These are phyloP conservation scores for Dendroctonus ponderosae DNA, from an alignment of 1,140 invertebrate species.

Conservation along the genomic window DNA sequence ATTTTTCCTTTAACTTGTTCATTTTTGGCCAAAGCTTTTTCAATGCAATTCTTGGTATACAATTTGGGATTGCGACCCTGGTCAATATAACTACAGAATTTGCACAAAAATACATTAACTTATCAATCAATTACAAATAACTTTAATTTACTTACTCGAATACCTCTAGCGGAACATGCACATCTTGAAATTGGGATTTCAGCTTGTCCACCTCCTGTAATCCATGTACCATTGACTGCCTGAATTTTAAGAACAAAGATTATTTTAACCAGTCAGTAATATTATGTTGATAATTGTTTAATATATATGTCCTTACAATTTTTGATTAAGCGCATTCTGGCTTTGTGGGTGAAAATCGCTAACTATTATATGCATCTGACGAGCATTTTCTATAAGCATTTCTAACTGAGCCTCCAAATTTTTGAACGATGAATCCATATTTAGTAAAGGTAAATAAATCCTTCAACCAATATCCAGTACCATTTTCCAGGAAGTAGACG, in stretches of 20 bases:
- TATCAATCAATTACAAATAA: too few species aligned
- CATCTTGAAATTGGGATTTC: slow-evolving; percentile 91
- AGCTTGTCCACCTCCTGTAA: slow-evolving; percentile 95
- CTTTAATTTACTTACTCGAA: slow-evolving; percentile 76
- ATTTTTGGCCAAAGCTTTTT: too few species aligned
- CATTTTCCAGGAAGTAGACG: too few species aligned
- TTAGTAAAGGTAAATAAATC: too few species aligned
- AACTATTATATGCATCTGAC: too few species aligned
- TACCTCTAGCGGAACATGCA: slow-evolving; percentile 96
- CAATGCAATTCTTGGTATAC: too few species aligned
- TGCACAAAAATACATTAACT: too few species aligned
- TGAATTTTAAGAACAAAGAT: slow-evolving; percentile 57
- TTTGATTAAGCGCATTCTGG: slow-evolving; percentile 95
- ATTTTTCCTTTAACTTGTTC: too few species aligned
- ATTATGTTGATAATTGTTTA: too few species aligned
- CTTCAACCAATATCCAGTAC: too few species aligned
- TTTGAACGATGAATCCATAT: slow-evolving; percentile 79
- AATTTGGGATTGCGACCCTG: too few species aligned
- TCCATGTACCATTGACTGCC: slow-evolving; percentile 85
- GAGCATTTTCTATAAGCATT: slow-evolving; percentile 95
- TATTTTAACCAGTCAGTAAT: background rate
- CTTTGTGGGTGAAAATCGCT: slow-evolving; percentile 98
- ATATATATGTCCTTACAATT: slow-evolving; percentile 87
- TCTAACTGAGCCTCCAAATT: slow-evolving; percentile 92
- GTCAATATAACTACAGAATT: too few species aligned